Evolutionary conservation across 1,140 invertebrate species (phyloP), one percentile per base, ranked within the genome.

Genomic region (Coelopa frigida): DNA sequence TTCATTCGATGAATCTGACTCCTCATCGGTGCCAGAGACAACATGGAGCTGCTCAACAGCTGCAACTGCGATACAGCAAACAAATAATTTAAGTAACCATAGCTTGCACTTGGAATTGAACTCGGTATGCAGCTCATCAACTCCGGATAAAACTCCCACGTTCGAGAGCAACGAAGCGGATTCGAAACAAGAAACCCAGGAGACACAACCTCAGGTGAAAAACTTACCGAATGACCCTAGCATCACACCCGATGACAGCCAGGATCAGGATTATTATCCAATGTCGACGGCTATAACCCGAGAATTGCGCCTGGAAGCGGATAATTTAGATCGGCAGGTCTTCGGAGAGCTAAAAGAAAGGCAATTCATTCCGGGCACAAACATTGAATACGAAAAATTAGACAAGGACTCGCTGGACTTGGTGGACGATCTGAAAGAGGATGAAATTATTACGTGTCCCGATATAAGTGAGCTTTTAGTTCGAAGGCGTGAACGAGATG

Each of bases 281-380:
- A 85, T 90, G 82, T 88, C 85, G 3, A 89, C 84, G 1, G 86
- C 86, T 2, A 84, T 89, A 70, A 89, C 85, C 2, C 75, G 84
- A 56, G 87, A 89, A 66, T 70, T 89, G 53, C 76, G 83, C 57
- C 71, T 89, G 35, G 86, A 89, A 69, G 60, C 88, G 20, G 87
- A 89, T 60, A 87, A 84, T 61, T 72, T 90, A 48, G 85, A 89
- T 68, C 72, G 85, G 15, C 85, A 87, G 70, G 80, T 87, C 2
- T 83, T 84, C 58, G 81, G 81, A 50, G 70, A 48, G 17, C 38
- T 12, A 18, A n/a, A n/a, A n/a, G n/a, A n/a, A n/a, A n/a, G n/a
- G n/a, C n/a, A 33, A 12, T 10, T 24, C 60, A 29, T 57, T 55
- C 7, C 56, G 60, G 12, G 58, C 62, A 55, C 53, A 62, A 46